Evolutionary conservation across 2,888 invertebrate genomes (phyloP), one percentile per base, ranked within the genome.

Genomic region (Drosophila fungiperda): DNA sequence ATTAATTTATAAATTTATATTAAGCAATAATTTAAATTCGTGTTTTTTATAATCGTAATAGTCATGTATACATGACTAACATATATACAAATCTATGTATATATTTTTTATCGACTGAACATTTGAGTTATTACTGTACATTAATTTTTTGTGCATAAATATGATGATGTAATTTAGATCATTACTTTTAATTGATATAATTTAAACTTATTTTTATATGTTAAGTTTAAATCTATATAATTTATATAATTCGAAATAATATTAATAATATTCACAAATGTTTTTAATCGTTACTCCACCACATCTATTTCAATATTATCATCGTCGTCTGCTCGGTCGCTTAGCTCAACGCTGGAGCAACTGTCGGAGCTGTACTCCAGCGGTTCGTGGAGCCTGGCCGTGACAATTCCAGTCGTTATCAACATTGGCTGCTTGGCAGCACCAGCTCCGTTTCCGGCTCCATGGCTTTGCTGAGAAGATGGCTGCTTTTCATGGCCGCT

Each of bases 401-500:
- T 36, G 15, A 26, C 26, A 9, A 17, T 36, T 42, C 32, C 76
- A 1, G 40, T 1, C 1, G 69, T 6, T 15, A 68, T 3, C 40
- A 76, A 26, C 8, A 73, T n/a, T 1, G 61, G 29, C 26, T 64
- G 65, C 66, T 26, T 59, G 38, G 33, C 61, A 48, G n/a, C 26
- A 23, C 11, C 49, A 9, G 53, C 32, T 15, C 66, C 77, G 7
- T 23, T 38, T n/a, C 12, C 38, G 8, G n/a, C 29, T 29, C 12
- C 50, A 20, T 52, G 62, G 38, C 71, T n/a, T 29, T 58, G 72
- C 15, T 55, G 73, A n/a, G 59, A 69, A n/a, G 59, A 69, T 20
- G 90, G 83, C 38, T 92, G 89, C 64, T 93, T 93, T 55, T 93
- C 93, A 35, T 93, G 93, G 0, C 92, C 92, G 59, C 91, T 92